Percentiles rank a stretch among this genome's conserved stretches.
Evolutionary conservation across 2,888 invertebrate genomes (phyloP).

Genomic region (Ectropis crepuscularia): DNA sequence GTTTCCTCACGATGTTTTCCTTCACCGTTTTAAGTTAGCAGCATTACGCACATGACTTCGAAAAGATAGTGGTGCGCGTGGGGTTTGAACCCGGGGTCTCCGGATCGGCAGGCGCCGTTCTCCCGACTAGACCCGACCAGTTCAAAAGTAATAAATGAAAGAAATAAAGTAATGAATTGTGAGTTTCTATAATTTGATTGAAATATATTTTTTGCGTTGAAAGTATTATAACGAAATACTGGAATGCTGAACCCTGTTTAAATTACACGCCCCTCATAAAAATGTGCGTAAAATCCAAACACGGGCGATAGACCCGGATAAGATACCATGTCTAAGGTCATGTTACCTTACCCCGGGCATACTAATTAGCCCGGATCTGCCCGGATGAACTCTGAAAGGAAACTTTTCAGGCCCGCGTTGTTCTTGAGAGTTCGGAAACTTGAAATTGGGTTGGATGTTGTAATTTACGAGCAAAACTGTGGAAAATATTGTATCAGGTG

Average conservation of each 20-base stretch:
- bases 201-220: no score
- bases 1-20: no score
- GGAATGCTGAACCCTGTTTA: neutral
- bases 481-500: conserved; percentile 22
- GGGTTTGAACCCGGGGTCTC: no score
- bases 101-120: no score
- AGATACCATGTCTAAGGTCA: conserved; percentile 32
- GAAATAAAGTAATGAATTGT: no score
- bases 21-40: no score
- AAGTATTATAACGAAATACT: no score
- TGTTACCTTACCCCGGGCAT: conserved; percentile 36
- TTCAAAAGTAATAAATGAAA: no score
- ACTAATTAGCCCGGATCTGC: conserved; percentile 36
- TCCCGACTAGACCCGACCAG: no score
- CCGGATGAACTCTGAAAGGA: conserved; percentile 24
- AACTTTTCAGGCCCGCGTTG: conserved; percentile 26
- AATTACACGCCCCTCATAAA: conserved; percentile 4
- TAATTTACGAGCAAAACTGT: conserved; percentile 23
- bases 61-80: no score
- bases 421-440: conserved; percentile 28
- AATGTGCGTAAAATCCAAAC: conserved; percentile 14
- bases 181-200: no score
- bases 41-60: no score
- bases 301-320: conserved; percentile 17
- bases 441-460: conserved; percentile 28